These are phyloP conservation scores for Thaleichthys pacificus DNA, from an alignment of 2,797 vertebrate species.

Conservation along the genomic window DNA sequence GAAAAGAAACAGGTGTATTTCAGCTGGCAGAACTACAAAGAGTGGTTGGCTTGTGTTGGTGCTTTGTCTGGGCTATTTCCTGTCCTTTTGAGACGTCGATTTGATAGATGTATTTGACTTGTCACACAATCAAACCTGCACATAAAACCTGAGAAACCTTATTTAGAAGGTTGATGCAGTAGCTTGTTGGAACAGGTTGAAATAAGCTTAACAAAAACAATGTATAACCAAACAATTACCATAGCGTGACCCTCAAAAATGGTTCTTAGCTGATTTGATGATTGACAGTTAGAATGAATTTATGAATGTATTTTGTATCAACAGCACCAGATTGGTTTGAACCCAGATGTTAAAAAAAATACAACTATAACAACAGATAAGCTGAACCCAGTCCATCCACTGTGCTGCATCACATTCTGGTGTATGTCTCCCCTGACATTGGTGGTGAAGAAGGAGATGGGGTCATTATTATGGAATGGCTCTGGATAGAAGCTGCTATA, in stretches of 20 bases:
- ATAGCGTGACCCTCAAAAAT: too few species aligned
- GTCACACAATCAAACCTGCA: background rate
- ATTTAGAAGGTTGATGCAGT: too few species aligned
- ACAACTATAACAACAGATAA: background rate
- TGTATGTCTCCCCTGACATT: constrained; percentile 36
- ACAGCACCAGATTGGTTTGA: background rate
- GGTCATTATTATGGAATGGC: constrained; percentile 30
- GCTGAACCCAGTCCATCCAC: background rate
- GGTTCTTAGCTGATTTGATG: too few species aligned
- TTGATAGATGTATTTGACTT: background rate
- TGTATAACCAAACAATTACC: background rate
- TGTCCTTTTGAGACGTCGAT: constrained; percentile 1
- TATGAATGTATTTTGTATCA: background rate
- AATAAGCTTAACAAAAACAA: background rate
- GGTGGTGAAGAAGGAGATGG: constrained; percentile 33
- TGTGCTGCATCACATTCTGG: constrained; percentile 10
- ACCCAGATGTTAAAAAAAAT: too few species aligned
- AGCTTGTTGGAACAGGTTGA: too few species aligned
- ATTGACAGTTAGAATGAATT: too few species aligned
- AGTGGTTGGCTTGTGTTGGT: background rate
- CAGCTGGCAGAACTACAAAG: background rate
- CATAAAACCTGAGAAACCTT: too few species aligned
- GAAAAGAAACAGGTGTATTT: background rate
- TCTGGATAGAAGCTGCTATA: constrained; percentile 50
- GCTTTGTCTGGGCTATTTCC: background rate